Base-by-base conservation (phyloP, 2,888 invertebrate species). In the Nysson spinosus region DNA sequence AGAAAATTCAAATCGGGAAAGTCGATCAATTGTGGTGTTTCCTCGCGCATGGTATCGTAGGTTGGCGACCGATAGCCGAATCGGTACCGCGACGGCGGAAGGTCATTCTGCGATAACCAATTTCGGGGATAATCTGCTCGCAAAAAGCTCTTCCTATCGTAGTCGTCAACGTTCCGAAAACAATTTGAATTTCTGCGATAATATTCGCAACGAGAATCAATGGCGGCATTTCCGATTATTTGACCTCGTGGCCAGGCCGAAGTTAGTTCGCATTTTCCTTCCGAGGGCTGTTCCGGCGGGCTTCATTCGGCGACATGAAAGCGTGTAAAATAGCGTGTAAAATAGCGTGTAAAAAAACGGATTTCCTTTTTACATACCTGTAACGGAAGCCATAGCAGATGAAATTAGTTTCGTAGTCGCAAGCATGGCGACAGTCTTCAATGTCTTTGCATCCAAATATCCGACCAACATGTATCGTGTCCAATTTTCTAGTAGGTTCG, bases 361-460 rank as follows among this genome's bases (percentile, higher is more conserved):
- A 12, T 32, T 32, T 2, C 3, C 3, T 14, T 2, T 32, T 28
- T 28, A 34, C 85, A 87, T 86, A 92, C 91, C 94, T 91, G 88
- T 94, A 95, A 85, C 95, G 95, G 82, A 95, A 95, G 72, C 95
- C 95, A 87, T 94, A 94, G 81, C 95, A 95, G 69, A 90, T 90
- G 82, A 95, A 95, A 46, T 91, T 88, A 79, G 90, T 91, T 83
- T 95, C 95, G 4, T 90, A 89, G 1, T 92, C 92, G 77, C 95
- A 95, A 76, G 93, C 93, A 32, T 91, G 87, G 82, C 93, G 91
- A 83, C 95, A 95, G 79, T 94, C 93, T 77, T 94, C 93, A 0
- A 94, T 88, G 0, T 91, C 89, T 78, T 94, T 93, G 81, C 94
- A 94, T 3, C 91, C 88, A 14, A 93, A 88, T 19, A 93, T 91